phyloP scores from a whole-genome alignment of 2,888 invertebrate genomes.

The Chloroclystis v-ata region DNA sequence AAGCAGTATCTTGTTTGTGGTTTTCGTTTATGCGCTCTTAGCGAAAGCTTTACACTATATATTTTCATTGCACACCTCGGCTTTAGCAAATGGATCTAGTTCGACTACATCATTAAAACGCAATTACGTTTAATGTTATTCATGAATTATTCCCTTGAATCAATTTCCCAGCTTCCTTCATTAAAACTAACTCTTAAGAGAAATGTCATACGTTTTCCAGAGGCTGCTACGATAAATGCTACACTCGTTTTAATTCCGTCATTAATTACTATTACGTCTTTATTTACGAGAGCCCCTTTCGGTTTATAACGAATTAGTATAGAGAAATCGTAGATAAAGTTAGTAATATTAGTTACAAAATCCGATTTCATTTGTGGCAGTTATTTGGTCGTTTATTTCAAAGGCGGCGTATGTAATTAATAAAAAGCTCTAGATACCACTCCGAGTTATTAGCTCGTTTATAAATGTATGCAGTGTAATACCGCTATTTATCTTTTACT shows the following conservation, averaged over 20 bases:
- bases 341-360: constrained; percentile 26
- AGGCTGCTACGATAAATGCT: constrained; percentile 27
- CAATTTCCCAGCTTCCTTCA: constrained; percentile 23
- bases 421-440: constrained; percentile 48
- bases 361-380: constrained; percentile 22
- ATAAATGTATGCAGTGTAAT: constrained; percentile 38
- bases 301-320: constrained; percentile 29
- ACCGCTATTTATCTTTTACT: constrained; percentile 39
- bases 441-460: constrained; percentile 48
- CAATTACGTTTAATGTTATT: neutral
- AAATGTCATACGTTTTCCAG: constrained; percentile 27
- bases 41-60: too few species aligned
- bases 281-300: constrained; percentile 29
- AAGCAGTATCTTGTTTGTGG: too few species aligned
- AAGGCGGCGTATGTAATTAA: constrained; percentile 44
- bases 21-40: neutral
- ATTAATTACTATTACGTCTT: constrained; percentile 34
- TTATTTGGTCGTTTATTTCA: constrained; percentile 24
- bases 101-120: neutral
- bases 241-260: constrained; percentile 34
- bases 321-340: constrained; percentile 26
- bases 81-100: neutral
- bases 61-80: too few species aligned
- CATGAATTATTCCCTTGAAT: constrained; percentile 16
- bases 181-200: constrained; percentile 17